Percentiles rank a stretch among this genome's conserved stretches.
phyloP scores from a whole-genome alignment of 2,113 vertebrate species.

The Lota lota region DNA sequence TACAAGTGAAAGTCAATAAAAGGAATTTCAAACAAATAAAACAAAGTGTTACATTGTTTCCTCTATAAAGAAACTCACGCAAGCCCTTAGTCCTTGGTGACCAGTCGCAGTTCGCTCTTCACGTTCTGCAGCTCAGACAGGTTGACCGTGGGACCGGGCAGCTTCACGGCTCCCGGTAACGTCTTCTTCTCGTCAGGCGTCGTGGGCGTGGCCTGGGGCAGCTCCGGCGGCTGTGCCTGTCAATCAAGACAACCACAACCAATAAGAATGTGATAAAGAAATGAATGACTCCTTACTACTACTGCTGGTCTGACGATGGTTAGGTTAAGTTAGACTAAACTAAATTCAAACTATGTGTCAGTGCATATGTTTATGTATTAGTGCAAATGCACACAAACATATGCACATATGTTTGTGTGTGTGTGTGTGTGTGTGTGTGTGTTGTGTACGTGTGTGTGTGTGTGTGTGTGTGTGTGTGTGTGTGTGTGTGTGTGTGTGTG shows the following conservation, averaged over 20 bases:
- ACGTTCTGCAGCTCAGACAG: slow-evolving; percentile 94
- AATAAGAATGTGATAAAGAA: neutral
- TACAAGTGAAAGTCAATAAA: neutral
- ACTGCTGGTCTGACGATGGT: too few species aligned
- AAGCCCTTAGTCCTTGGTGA: slow-evolving; percentile 71
- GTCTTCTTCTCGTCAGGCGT: slow-evolving; percentile 82
- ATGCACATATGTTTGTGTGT: slow-evolving; percentile 6
- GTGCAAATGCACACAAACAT: too few species aligned
- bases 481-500: neutral
- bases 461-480: too few species aligned
- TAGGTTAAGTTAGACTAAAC: too few species aligned
- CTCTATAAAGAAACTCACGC: neutral
- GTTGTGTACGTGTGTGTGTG: too few species aligned
- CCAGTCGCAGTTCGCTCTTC: slow-evolving; percentile 87
- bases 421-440: slow-evolving; percentile 9
- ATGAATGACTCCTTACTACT: neutral
- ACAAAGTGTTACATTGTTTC: neutral
- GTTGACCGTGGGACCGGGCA: slow-evolving; percentile 89
- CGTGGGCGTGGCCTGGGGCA: slow-evolving; percentile 30
- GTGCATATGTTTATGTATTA: neutral
- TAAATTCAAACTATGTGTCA: neutral
- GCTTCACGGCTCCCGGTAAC: slow-evolving; percentile 87
- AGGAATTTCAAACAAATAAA: neutral
- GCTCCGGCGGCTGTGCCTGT: slow-evolving; percentile 42
- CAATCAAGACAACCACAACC: neutral